phyloP scores from a whole-genome alignment of 2,888 invertebrate genomes.

The Rhagonycha fulva region DNA sequence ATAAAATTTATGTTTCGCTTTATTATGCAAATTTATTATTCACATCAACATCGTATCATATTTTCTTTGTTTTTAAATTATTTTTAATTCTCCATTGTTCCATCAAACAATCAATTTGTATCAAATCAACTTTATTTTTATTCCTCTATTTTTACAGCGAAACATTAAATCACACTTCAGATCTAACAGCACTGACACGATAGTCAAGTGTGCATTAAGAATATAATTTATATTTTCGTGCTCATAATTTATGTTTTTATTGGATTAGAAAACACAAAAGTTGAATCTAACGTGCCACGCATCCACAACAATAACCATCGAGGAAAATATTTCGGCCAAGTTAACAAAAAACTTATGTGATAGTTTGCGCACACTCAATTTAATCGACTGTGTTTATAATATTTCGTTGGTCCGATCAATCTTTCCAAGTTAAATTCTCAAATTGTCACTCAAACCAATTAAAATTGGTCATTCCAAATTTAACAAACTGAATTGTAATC shows the following conservation, averaged over 20 bases:
- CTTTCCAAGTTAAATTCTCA: not conserved
- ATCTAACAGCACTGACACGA: not conserved
- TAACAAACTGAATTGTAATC: not conserved
- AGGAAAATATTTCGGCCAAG: not conserved
- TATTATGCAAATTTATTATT: constrained; percentile 36
- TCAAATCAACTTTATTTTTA: not conserved
- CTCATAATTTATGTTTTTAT: not conserved
- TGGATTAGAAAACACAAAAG: not conserved
- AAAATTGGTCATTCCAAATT: not conserved
- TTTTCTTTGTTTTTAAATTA: not conserved
- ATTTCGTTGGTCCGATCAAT: not conserved
- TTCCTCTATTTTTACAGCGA: not conserved
- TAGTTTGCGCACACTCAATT: not conserved
- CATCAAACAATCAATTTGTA: not conserved
- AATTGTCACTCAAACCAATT: not conserved
- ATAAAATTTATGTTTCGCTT: constrained; percentile 37
- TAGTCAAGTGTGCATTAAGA: not conserved
- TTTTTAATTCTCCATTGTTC: not conserved
- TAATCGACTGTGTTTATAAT: not conserved
- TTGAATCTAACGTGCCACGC: not conserved
- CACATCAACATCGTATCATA: constrained; percentile 26
- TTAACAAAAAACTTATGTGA: not conserved
- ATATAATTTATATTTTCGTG: not conserved
- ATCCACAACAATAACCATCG: not conserved
- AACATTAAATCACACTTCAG: not conserved